These are phyloP conservation scores for Hirtodrosophila confusa DNA, from an alignment of 2,888 invertebrate genomes.

Conservation along the genomic window DNA sequence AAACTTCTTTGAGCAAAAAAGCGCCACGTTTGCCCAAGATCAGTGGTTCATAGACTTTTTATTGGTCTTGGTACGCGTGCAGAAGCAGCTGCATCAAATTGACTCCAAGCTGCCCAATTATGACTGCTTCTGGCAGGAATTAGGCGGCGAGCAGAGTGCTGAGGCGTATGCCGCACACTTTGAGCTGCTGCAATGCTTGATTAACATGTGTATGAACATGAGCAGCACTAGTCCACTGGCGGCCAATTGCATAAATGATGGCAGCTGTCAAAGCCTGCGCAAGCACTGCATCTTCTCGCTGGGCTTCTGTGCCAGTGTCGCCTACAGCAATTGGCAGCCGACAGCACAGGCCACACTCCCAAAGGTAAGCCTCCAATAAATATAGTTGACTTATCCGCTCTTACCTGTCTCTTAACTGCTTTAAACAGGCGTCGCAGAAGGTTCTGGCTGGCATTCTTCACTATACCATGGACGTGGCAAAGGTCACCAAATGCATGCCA, in stretches of 20 bases:
- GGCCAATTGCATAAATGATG: slow-evolving; percentile 49
- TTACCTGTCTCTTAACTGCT: too few species aligned
- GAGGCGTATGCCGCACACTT: slow-evolving; percentile 61
- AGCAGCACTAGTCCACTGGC: slow-evolving; percentile 56
- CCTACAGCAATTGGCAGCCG: slow-evolving; percentile 54
- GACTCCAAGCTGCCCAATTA: slow-evolving; percentile 39
- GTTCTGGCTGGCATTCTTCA: slow-evolving; percentile 48
- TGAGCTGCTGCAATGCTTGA: slow-evolving; percentile 62
- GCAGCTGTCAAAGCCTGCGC: slow-evolving; percentile 67
- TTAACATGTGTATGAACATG: slow-evolving; percentile 59
- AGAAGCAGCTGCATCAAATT: slow-evolving; percentile 55
- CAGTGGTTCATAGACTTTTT: slow-evolving; percentile 76
- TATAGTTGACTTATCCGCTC: too few species aligned
- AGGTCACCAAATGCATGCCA: slow-evolving; percentile 69
- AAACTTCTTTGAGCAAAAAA: slow-evolving; percentile 60
- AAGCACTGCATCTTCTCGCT: slow-evolving; percentile 75
- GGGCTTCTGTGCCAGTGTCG: slow-evolving; percentile 54
- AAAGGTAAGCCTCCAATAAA: slow-evolving; percentile 21
- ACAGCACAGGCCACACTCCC: slow-evolving; percentile 31
- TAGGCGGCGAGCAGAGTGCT: slow-evolving; percentile 41
- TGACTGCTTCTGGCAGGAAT: slow-evolving; percentile 61
- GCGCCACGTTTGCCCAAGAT: slow-evolving; percentile 34
- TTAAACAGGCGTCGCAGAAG: slow-evolving; percentile 16
- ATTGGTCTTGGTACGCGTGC: slow-evolving; percentile 55
- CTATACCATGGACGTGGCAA: slow-evolving; percentile 66